Conservation (phyloP, 2,797 vertebrate genomes). For the Tauraco hartlaubi region DNA sequence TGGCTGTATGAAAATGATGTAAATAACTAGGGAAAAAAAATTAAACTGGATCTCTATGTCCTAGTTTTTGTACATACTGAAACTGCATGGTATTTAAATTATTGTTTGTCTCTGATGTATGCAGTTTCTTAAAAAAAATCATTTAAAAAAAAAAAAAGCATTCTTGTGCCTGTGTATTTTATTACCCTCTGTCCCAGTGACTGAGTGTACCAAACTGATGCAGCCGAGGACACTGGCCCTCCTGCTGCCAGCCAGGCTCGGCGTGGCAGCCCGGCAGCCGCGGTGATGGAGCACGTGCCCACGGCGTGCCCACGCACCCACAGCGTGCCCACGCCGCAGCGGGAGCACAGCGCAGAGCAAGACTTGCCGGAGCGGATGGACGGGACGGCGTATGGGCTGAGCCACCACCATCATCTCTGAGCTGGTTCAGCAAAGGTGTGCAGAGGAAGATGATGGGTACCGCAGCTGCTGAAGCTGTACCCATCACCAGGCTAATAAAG, state of each 20-base stretch:
- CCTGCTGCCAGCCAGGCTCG: background rate
- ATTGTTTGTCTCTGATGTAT: slow-evolving; percentile 93
- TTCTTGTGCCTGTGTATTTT: slow-evolving; percentile 48
- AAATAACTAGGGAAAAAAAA: slow-evolving; percentile 78
- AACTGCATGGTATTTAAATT: slow-evolving; percentile 94
- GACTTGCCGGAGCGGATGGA: background rate
- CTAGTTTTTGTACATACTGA: slow-evolving; percentile 88
- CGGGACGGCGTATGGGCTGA: accelerated
- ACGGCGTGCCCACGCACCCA: accelerated
- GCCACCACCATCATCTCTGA: accelerated
- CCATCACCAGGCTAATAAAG: background rate
- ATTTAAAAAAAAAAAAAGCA: slow-evolving; percentile 75
- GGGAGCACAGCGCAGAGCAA: background rate
- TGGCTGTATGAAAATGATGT: slow-evolving; percentile 79
- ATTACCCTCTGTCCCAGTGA: background rate
- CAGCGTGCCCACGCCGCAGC: background rate
- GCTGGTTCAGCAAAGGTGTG: background rate
- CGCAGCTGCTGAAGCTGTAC: background rate
- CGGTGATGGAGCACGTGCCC: background rate
- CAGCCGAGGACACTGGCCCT: background rate
- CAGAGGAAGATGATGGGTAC: background rate
- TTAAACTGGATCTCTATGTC: slow-evolving; percentile 80
- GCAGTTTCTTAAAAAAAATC: slow-evolving; percentile 91
- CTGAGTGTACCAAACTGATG: accelerated
- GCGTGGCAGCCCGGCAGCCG: background rate